Base-by-base conservation (phyloP, 2,888 invertebrate genomes). In the Synergus gifuensis region DNA sequence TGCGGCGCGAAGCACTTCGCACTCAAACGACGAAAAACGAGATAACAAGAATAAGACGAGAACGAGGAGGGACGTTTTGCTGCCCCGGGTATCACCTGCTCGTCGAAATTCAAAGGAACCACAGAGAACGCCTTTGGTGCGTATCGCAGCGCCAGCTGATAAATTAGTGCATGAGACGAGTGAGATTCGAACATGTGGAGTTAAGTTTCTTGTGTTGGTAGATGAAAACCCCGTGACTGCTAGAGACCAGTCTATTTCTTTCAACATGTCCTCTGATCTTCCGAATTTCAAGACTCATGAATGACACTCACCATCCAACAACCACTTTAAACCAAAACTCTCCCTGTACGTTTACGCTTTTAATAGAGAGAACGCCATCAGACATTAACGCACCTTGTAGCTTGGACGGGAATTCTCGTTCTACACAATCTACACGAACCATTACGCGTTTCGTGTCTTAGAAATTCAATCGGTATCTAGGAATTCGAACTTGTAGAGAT, bases 241-340 rank as follows among this genome's bases (percentile, higher is more conserved):
- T 46, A 14, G 16, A 40, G 78, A 82, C 76, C 81, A 79, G 85
- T 87, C 88, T 88, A 88, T 89, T 89, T 89, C 89, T 89, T 88
- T 87, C 87, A 86, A 84, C 88, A 86, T 81, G 84, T 83, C 85
- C 86, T 89, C 88, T 89, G 89, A 89, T 89, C 89, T 89, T 46
- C 83, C 73, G 81, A 82, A 79, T 77, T 62, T 69, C 76, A 66
- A 66, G 76, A 58, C 83, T 81, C 62, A 86, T 67, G 85, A 83
- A 85, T 84, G 85, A 86, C 86, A 86, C 87, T 85, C 85, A 77
- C 22, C 83, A 85, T 85, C 84, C 82, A 81, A 85, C 86, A 86
- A 87, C 85, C 83, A 81, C 87, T 79, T 77, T 82, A 83, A 78
- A 78, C 85, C 85, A 18, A 22, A 67, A 73, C 54, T 18, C 16